Conservation (phyloP, 2,113 vertebrate species). For the Tor tambroides region DNA sequence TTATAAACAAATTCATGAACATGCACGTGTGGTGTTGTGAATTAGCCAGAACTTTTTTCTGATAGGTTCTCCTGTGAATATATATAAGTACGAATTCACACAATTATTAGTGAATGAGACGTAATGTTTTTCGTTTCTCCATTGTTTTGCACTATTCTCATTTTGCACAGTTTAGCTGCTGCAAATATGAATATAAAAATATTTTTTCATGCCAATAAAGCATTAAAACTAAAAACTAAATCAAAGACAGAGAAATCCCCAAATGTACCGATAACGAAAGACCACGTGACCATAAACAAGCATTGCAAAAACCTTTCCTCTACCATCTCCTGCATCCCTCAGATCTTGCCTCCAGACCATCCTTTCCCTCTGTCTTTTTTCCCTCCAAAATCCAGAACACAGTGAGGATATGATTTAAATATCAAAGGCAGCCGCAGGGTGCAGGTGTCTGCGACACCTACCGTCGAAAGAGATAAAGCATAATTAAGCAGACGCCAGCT, state of each 20-base stretch:
- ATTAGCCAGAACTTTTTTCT: too few relatives aligned
- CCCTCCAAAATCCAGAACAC: conserved; percentile 38
- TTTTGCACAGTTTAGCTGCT: background rate
- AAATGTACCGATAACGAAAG: background rate
- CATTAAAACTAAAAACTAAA: background rate
- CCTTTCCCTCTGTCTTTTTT: conserved; percentile 14
- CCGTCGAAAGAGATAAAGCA: conserved; percentile 61
- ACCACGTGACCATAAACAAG: background rate
- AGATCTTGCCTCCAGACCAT: conserved; percentile 5
- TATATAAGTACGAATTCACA: too few relatives aligned
- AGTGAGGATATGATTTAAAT: conserved; percentile 67
- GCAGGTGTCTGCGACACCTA: conserved; percentile 52
- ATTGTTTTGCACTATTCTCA: background rate
- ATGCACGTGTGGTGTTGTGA: too few relatives aligned
- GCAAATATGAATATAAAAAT: background rate
- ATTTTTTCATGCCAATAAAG: background rate
- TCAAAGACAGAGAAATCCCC: too few relatives aligned
- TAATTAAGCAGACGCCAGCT: conserved; percentile 62
- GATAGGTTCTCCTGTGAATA: too few relatives aligned
- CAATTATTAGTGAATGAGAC: too few relatives aligned
- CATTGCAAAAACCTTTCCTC: background rate
- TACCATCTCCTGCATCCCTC: background rate
- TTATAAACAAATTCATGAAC: too few relatives aligned
- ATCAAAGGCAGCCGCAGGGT: conserved; percentile 65
- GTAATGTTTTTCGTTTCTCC: background rate